Evolutionary conservation across 2,113 vertebrate genomes (phyloP), one percentile per base, ranked within the genome.

Genomic region (Nannospalax galili): DNA sequence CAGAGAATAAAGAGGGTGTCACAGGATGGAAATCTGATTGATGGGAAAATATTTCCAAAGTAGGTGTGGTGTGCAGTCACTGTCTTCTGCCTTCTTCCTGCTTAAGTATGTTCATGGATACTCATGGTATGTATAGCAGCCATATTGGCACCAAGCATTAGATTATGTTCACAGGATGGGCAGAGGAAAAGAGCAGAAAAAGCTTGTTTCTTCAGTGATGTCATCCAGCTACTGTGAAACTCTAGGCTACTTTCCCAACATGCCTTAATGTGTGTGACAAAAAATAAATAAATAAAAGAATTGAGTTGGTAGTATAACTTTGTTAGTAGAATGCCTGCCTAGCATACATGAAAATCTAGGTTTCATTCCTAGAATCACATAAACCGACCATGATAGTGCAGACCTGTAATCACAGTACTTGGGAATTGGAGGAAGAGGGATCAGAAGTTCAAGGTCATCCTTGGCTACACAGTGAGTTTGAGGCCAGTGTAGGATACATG

Each of bases 181-280:
- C 42, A 93, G 26, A 64, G 24, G 26, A 72, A 40, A 93, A 37
- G 78, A 87, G 26, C 14, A 84, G 69, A 81, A 93, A 69, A 74
- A 65, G 52, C 5, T 17, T 60, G 1, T 9, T 60, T 92, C 30
- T 45, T 89, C 0, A 4, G 15, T 70, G 37, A 93, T 24, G 45
- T 95, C 72, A 67, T 80, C 74, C 72, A 52, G 77, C 64, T 94
- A 28, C n/a, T 28, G 6, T 24, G 45, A 95, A 86, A 45, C 17
- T 28, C 52, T 89, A 8, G 60, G 72, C 26, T 65, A 8, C 24
- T 42, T 85, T 84, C 17, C 30, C 52, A 42, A 58, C 35, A 70
- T 37, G 35, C 32, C 58, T 42, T 87, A 19, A 58, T 80, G 37
- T 72, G 8, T 7, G 11, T 91, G 58, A 28, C 28, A 78, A 15